A percentile compares a stretch with the other conserved stretches of the same genome.
Conservation (phyloP, 2,888 invertebrate species). For the Xestoiulus laeticollis region DNA sequence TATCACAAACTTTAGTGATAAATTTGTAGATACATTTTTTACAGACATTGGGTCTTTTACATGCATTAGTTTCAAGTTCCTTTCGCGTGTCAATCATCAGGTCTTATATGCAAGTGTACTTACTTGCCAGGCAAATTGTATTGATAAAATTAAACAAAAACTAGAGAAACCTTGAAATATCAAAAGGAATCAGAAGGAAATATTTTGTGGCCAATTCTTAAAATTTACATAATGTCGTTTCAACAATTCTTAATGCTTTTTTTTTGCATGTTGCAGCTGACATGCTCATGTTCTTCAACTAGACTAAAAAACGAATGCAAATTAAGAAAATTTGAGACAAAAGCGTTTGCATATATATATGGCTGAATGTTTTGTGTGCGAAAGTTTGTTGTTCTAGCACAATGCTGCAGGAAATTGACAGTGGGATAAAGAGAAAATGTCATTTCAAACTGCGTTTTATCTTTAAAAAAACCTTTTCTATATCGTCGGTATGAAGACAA, state of each 20-base stretch:
- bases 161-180: not conserved
- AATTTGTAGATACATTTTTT: not conserved
- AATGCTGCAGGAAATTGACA: not conserved
- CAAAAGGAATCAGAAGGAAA: not conserved
- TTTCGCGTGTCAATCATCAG: no score
- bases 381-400: not conserved
- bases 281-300: not conserved
- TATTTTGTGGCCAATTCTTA: not conserved
- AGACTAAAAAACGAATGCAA: not conserved
- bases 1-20: not conserved
- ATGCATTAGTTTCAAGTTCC: no score
- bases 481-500: not conserved
- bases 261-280: not conserved
- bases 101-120: not conserved
- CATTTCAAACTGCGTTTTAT: not conserved
- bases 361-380: not conserved
- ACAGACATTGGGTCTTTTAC: no score
- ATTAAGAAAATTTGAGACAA: not conserved
- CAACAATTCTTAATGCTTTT: not conserved
- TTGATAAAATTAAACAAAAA: not conserved
- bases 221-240: not conserved
- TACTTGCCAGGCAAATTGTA: not conserved
- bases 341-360: not conserved
- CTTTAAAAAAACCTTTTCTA: not conserved
- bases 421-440: not conserved